Evolutionary conservation across 53 echinoderm and acorn worm species (phyloP).

Genomic region (Paracentrotus lividus): DNA sequence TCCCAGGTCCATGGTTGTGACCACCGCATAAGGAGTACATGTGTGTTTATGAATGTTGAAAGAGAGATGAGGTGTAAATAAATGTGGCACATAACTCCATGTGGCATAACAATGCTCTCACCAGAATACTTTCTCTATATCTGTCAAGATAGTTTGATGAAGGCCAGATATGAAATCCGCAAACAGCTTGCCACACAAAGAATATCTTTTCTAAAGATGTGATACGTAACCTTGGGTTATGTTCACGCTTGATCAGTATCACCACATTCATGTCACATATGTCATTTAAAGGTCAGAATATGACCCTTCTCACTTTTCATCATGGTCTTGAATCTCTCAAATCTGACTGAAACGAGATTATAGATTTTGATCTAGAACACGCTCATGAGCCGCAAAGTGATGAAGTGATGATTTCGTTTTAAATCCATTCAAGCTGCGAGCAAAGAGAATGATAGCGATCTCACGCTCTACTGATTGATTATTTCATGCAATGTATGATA

Average conservation of each 20-base stretch:
- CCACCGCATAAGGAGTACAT: too few relatives aligned
- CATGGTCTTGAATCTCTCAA: not conserved
- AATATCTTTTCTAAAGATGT: not conserved
- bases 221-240: slow-evolving; percentile 5
- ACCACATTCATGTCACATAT: slow-evolving; percentile 28
- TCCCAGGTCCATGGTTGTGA: too few relatives aligned
- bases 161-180: not conserved
- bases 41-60: too few relatives aligned
- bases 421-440: not conserved
- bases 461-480: not conserved
- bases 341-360: not conserved
- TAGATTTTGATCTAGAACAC: slow-evolving; percentile 3
- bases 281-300: too few relatives aligned
- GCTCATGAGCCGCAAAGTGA: not conserved
- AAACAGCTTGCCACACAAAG: not conserved
- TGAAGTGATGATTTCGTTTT: not conserved
- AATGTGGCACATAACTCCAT: not conserved
- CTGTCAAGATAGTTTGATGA: not conserved
- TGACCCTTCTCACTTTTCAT: slow-evolving; percentile 10
- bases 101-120: not conserved
- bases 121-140: not conserved
- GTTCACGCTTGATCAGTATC: slow-evolving; percentile 6
- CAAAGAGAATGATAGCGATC: not conserved
- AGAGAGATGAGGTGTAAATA: not conserved
- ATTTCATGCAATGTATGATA: too few relatives aligned